Evolutionary conservation across 2,797 vertebrate genomes (phyloP).

Genomic region (Dicrostonyx torquatus): DNA sequence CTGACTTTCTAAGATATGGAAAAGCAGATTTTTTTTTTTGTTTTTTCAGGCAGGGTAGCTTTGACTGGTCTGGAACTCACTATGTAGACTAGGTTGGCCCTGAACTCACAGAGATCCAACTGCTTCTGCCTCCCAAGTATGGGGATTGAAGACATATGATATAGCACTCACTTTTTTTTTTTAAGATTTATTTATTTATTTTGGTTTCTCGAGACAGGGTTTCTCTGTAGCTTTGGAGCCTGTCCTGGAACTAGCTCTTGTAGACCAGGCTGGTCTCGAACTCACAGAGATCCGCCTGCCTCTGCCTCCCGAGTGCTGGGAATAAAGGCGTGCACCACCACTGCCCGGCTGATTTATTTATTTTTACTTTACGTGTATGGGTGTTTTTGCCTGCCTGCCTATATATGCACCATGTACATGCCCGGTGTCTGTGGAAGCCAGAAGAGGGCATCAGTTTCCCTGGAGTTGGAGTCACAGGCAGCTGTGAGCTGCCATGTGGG

Average conservation of each 20-base stretch:
- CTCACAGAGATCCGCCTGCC: too few relatives aligned
- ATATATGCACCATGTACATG: neutral
- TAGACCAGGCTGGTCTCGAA: too few relatives aligned
- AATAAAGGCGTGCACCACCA: too few relatives aligned
- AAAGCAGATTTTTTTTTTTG: neutral
- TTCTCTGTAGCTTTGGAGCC: too few relatives aligned
- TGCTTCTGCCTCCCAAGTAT: neutral
- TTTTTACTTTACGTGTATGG: neutral
- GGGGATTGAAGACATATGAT: neutral
- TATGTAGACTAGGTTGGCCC: neutral
- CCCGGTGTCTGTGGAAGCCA: neutral
- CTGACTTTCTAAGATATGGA: constrained; percentile 1
- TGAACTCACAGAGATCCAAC: neutral
- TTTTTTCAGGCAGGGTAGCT: neutral
- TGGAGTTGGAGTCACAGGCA: neutral
- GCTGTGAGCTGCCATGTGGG: neutral
- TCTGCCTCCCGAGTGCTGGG: too few relatives aligned
- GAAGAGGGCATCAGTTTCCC: neutral
- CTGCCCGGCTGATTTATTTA: neutral
- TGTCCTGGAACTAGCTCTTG: too few relatives aligned
- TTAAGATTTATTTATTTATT: neutral
- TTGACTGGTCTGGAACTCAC: neutral
- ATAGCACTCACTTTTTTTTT: neutral
- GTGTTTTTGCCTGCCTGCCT: neutral
- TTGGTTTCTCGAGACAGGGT: too few relatives aligned